These are phyloP conservation scores for Pseudocheirus occidentalis DNA, from an alignment of 2,797 vertebrate genomes.

Conservation along the genomic window DNA sequence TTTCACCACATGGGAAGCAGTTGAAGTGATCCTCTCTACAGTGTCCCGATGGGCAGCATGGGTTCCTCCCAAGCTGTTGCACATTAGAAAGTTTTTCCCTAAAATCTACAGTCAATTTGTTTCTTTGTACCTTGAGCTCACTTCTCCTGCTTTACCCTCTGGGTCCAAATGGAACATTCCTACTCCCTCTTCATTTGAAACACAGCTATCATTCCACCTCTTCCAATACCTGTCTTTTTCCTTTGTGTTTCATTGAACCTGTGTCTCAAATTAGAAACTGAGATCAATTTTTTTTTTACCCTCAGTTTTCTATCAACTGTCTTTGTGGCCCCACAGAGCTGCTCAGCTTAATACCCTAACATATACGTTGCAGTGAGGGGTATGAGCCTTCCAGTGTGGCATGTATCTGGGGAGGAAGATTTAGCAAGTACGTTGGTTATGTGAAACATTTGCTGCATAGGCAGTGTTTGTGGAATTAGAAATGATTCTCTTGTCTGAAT, in stretches of 20 bases:
- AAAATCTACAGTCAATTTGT: not conserved
- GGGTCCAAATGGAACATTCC: not conserved
- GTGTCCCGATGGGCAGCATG: not conserved
- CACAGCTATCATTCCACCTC: not conserved
- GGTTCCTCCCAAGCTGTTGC: not conserved
- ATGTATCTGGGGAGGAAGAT: not conserved
- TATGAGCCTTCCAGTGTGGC: not conserved
- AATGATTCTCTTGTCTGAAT: not conserved
- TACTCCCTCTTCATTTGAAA: not conserved
- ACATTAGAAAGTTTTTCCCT: not conserved
- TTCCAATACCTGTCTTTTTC: not conserved
- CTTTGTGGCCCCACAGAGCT: not conserved
- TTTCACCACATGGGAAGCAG: not conserved
- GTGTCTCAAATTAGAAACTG: not conserved
- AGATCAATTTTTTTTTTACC: not conserved
- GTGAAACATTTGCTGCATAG: not conserved
- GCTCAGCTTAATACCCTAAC: not conserved
- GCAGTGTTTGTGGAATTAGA: not conserved
- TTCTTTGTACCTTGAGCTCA: not conserved
- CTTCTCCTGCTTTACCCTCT: not conserved
- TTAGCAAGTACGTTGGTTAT: not conserved
- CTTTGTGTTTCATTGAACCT: not conserved
- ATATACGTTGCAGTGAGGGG: not conserved
- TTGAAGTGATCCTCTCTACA: not conserved
- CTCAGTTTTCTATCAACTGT: not conserved